Evolutionary conservation across 2,113 vertebrate species (phyloP), one percentile per base, ranked within the genome.

Genomic region (Atrichornis clamosus): DNA sequence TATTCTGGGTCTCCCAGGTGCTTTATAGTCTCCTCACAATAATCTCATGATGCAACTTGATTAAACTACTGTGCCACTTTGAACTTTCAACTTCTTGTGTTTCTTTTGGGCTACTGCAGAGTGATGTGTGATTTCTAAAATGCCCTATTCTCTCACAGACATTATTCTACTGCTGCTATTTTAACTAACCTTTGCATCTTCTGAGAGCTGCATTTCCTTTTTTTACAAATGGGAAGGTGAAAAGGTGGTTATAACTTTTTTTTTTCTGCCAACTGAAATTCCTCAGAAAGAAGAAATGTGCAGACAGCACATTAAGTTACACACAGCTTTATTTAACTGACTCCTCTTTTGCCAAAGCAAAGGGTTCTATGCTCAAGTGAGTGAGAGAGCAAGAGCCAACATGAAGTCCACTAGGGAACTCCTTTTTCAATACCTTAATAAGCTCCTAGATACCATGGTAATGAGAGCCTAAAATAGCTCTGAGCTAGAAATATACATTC

Each of bases 381-480:
- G 1, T 4, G 23, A 85, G 52, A 56, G 28, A 88, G 42, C 23
- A 63, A 63, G 30, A 70, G 33, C 6, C 55, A 77, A 28, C 7
- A 13, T 11, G 6, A 91, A 93, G 59, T 80, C 50, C 72, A 65
- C 47, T 59, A 59, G 21, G 50, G n/a, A 90, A 55, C 26, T 77
- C 55, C 39, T 62, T 70, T 42, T 63, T 56, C 59, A 93, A 22
- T 42, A 58, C 35, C 5, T 83, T 37, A 28, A 58, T 70, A 74
- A 75, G 7, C 15, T 86, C 39, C 87, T 59, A 88, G 63, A 44
- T 81, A 46, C 64, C 8, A 56, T 52, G 49, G 52, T 49, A 67
- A 92, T 86, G 53, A 75, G 37, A 56, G 37, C 37, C 68, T 77
- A 39, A 95, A 87, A 80, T 88, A 94, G 59, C 47, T 90, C 42